Evolutionary conservation across 2,113 vertebrate genomes (phyloP).

Genomic region (Chaenocephalus aceratus): DNA sequence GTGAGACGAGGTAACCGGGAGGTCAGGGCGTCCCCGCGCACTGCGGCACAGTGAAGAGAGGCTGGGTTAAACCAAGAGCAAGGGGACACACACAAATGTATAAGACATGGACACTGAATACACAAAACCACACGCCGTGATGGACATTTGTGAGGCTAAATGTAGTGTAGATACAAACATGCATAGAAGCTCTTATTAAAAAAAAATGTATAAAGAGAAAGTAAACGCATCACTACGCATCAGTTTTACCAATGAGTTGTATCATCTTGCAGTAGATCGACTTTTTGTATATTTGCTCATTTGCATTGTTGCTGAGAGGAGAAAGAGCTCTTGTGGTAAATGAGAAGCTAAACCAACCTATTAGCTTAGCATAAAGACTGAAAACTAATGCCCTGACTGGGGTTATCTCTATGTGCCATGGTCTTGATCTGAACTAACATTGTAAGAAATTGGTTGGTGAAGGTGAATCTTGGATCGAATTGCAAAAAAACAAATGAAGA

Average conservation of each 20-base stretch:
- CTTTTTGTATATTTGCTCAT: not conserved
- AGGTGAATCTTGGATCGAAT: no score
- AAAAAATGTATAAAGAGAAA: not conserved
- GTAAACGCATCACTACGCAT: not conserved
- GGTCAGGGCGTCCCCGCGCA: conserved; percentile 67
- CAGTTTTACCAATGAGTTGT: no score
- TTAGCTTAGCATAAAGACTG: not conserved
- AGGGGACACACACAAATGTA: not conserved
- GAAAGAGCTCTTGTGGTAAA: not conserved
- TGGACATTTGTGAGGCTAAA: not conserved
- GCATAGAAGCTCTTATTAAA: not conserved
- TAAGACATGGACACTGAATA: not conserved
- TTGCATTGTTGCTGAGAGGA: not conserved
- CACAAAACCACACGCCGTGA: not conserved
- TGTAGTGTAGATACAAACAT: not conserved
- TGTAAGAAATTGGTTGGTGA: no score
- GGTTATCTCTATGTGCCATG: no score
- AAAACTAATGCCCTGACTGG: no score
- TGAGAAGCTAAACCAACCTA: not conserved
- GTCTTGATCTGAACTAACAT: no score
- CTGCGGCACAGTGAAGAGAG: conserved; percentile 15
- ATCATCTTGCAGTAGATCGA: not conserved
- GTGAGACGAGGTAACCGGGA: conserved; percentile 72
- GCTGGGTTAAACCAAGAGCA: conserved; percentile 11
- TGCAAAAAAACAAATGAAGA: no score